A percentile compares a stretch with the other conserved stretches of the same genome.
Conservation (phyloP, 2,797 vertebrate species). For the Pyrocephalus nanus region DNA sequence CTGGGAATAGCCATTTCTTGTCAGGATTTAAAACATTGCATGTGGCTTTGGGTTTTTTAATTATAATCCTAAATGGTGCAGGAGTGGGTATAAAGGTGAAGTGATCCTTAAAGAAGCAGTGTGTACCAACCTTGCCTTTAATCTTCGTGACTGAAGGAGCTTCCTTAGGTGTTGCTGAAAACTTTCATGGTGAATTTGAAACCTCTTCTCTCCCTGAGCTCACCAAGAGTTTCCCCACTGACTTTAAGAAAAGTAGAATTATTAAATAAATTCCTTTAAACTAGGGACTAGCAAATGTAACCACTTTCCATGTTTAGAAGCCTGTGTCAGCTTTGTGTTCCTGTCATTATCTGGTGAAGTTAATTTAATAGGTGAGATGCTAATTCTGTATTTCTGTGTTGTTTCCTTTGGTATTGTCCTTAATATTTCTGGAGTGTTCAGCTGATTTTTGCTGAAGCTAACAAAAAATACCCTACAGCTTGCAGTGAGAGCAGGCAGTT, state of each 20-base stretch:
- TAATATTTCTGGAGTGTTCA: constrained; percentile 48
- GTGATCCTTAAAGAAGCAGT: not conserved
- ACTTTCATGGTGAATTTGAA: not conserved
- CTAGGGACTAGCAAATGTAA: not conserved
- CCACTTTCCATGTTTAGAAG: not conserved
- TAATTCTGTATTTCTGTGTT: constrained; percentile 26
- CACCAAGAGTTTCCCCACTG: not conserved
- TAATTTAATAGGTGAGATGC: constrained; percentile 9
- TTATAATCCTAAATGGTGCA: not conserved
- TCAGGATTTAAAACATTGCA: not conserved
- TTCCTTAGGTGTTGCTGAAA: constrained; percentile 10
- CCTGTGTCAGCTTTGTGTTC: not conserved
- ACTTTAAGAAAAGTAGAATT: not conserved
- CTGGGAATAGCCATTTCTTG: not conserved
- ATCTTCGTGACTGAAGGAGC: not conserved
- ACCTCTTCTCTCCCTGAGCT: not conserved
- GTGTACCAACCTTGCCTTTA: not conserved
- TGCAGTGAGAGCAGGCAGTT: constrained; percentile 15
- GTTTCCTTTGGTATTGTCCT: not conserved
- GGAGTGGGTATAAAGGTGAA: not conserved
- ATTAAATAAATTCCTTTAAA: constrained; percentile 39
- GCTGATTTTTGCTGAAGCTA: constrained; percentile 51
- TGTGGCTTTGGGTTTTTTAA: not conserved
- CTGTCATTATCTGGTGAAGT: constrained; percentile 38
- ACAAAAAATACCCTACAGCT: constrained; percentile 12